Conservation (phyloP, 2,888 invertebrate genomes). For the Chelonus formosanus region DNA sequence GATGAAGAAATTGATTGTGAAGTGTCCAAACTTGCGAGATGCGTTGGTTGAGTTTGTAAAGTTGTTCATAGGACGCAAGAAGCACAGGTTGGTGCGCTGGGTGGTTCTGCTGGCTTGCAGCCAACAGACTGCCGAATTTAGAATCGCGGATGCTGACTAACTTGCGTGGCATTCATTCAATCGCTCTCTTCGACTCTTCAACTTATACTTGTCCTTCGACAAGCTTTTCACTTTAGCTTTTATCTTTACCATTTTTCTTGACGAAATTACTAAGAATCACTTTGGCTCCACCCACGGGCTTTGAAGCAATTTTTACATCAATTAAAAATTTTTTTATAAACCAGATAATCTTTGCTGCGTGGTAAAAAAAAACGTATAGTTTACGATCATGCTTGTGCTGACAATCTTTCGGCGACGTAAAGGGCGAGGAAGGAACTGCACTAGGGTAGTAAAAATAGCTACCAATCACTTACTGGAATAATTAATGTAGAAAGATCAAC, state of each 20-base stretch:
- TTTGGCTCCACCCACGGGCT: neutral
- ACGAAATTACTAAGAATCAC: no score
- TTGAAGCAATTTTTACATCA: neutral
- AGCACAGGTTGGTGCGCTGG: slow-evolving; percentile 63
- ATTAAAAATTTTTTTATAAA: slow-evolving; percentile 1
- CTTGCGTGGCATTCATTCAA: slow-evolving; percentile 64
- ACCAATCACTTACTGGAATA: slow-evolving; percentile 1
- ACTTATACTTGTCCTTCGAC: slow-evolving; percentile 32
- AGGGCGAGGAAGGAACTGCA: slow-evolving; percentile 17
- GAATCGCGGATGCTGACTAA: slow-evolving; percentile 64
- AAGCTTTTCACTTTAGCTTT: slow-evolving; percentile 17
- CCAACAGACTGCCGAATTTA: slow-evolving; percentile 63
- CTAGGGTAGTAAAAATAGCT: slow-evolving; percentile 25
- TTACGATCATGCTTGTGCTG: slow-evolving; percentile 45
- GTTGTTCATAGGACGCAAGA: slow-evolving; percentile 7
- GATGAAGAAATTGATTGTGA: no score
- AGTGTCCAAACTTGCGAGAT: neutral
- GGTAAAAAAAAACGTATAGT: slow-evolving; percentile 19
- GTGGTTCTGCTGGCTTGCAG: slow-evolving; percentile 61
- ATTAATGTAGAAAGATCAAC: slow-evolving; percentile 5
- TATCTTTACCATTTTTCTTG: neutral
- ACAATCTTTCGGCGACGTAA: slow-evolving; percentile 31
- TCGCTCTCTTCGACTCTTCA: slow-evolving; percentile 43
- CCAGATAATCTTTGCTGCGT: neutral
- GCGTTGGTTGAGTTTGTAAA: neutral